These are phyloP conservation scores for Panulirus ornatus DNA, from an alignment of 1,140 invertebrate genomes.

Conservation along the genomic window DNA sequence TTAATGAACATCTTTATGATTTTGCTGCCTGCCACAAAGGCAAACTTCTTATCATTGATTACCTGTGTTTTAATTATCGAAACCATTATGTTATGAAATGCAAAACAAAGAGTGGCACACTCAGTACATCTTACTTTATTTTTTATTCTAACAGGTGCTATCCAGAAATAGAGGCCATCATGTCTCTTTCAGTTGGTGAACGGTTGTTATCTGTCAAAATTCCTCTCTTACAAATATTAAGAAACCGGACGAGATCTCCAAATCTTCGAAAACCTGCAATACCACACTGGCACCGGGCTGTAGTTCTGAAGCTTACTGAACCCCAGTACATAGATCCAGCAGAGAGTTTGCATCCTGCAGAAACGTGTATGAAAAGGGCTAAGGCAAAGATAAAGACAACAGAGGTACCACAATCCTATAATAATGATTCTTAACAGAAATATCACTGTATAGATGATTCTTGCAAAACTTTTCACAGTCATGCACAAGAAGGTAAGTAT, in stretches of 20 bases:
- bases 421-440: no score
- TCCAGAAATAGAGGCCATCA: background rate
- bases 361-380: background rate
- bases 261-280: constrained; percentile 28
- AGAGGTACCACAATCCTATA: background rate
- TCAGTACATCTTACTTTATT: no score
- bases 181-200: constrained; percentile 9
- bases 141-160: constrained; percentile 1
- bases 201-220: background rate
- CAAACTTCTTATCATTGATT: no score
- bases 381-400: background rate
- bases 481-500: no score
- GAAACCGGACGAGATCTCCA: constrained; percentile 9
- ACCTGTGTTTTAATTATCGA: no score
- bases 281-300: constrained; percentile 33
- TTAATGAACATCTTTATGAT: no score
- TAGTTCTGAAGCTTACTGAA: constrained; percentile 28
- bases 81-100: no score
- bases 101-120: no score
- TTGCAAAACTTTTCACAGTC: no score
- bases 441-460: no score
- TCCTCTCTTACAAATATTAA: background rate
- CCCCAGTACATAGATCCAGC: constrained; percentile 21
- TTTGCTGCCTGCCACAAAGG: no score
- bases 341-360: constrained; percentile 6